Evolutionary conservation across 2,888 invertebrate species (phyloP), one percentile per base, ranked within the genome.

Genomic region (Ennomos quercinarius): DNA sequence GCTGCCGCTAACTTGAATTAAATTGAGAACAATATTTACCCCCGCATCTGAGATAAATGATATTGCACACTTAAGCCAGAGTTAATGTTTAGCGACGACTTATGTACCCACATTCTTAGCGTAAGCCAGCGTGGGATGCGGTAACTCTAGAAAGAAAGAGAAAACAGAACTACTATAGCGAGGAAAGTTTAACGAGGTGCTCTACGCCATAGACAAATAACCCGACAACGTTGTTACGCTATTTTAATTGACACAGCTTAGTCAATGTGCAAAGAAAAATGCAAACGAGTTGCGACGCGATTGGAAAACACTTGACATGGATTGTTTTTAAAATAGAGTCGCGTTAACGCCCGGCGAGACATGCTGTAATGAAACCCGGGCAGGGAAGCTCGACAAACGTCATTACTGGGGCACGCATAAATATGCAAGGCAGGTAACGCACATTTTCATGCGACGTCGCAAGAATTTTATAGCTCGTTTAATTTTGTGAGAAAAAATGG

Each of bases 401-500:
- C 91, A 92, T 92, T 91, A 92, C 90, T 80, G 80, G 80, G 85
- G 78, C 84, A 87, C 89, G 84, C 89, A 91, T 92, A 91, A 92
- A 90, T 91, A 92, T 92, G 92, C 92, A 91, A 88, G 92, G 84
- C 92, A 91, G 91, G 92, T 91, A 89, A 91, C 90, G 91, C 88
- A 91, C 91, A 91, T 92, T 92, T 92, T 91, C 91, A 91, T 89
- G 91, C 87, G 90, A 92, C 92, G 90, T 89, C 89, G 87, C 89
- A 85, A 87, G 92, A 92, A 92, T 92, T 91, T 92, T 92, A 91
- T 92, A 91, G 89, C 86, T 81, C 87, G 89, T 89, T 91, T 91
- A 92, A 92, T 91, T 91, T 87, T 86, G 84, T 85, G 83, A 86
- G 87, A 87, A 89, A 89, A 90, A 90, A 83, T 86, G 86, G 86